A percentile compares a stretch with the other conserved stretches of the same genome.
phyloP scores from a whole-genome alignment of 1,140 invertebrate species.

The Papilio helenus region DNA sequence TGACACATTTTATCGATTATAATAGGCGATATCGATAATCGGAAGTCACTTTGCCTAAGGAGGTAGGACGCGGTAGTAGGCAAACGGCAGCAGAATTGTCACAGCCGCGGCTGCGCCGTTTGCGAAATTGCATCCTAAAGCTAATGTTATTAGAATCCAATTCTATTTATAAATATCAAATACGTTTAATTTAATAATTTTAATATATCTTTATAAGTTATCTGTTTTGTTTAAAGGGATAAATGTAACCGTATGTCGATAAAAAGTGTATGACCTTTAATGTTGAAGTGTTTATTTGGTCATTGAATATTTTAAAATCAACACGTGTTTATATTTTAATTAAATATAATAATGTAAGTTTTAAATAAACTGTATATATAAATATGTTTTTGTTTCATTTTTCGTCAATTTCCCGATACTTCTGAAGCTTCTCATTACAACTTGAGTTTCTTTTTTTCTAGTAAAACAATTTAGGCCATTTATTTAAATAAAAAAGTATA shows the following conservation, averaged over 20 bases:
- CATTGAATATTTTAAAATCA: neutral
- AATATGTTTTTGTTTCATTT: neutral
- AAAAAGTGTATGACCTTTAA: too few species aligned
- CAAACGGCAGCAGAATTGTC: too few species aligned
- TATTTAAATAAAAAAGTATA: neutral
- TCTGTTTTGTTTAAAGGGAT: neutral
- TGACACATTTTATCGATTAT: too few species aligned
- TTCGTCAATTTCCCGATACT: too few species aligned
- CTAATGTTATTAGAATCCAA: constrained; percentile 26
- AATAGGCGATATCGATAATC: too few species aligned
- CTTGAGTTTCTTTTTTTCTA: neutral
- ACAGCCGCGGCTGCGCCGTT: too few species aligned
- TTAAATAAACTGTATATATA: neutral
- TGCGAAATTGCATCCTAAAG: neutral
- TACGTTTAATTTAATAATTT: constrained; percentile 34
- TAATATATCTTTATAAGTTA: neutral
- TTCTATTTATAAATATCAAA: constrained; percentile 30
- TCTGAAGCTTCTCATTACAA: too few species aligned
- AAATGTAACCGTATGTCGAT: neutral
- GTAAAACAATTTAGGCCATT: neutral
- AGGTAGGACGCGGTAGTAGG: too few species aligned
- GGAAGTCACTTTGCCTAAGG: too few species aligned
- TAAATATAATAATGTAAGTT: neutral
- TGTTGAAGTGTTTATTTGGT: neutral
- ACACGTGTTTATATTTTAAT: neutral